phyloP scores from a whole-genome alignment of 2,113 vertebrate genomes.

The Dasyprocta punctata region DNA sequence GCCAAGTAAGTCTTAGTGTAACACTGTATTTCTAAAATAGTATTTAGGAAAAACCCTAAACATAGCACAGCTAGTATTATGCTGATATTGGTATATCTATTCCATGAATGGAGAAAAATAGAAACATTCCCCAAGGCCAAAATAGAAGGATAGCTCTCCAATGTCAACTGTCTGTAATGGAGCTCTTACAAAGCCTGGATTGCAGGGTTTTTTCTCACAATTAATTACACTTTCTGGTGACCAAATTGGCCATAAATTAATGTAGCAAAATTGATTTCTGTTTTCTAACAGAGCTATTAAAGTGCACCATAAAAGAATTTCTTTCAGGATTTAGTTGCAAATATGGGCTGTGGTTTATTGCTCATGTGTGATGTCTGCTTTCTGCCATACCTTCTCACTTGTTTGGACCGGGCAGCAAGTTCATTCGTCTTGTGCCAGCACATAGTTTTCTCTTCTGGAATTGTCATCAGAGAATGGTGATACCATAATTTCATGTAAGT shows the following conservation, averaged over 20 bases:
- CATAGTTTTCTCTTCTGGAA: neutral
- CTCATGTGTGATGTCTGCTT: conserved; percentile 31
- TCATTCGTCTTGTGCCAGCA: conserved; percentile 47
- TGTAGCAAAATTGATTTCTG: neutral
- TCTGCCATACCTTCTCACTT: neutral
- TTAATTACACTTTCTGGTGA: neutral
- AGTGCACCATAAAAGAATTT: conserved; percentile 22
- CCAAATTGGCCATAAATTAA: conserved; percentile 40
- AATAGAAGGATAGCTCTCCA: neutral
- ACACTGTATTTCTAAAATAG: neutral
- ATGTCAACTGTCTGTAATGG: neutral
- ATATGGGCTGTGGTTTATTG: conserved; percentile 40
- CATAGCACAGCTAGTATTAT: neutral
- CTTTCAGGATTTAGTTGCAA: conserved; percentile 46
- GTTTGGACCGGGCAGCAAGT: conserved; percentile 56
- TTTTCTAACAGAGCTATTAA: conserved; percentile 50
- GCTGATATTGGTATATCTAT: neutral
- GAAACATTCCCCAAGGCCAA: neutral
- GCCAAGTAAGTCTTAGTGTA: neutral
- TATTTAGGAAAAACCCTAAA: neutral
- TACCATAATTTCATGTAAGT: conserved; percentile 42
- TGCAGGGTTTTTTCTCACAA: neutral
- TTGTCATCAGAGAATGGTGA: conserved; percentile 58
- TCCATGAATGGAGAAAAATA: neutral
- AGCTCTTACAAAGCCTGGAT: neutral